These are phyloP conservation scores for Bombus ignitus DNA, from an alignment of 1,140 invertebrate species.

Conservation along the genomic window DNA sequence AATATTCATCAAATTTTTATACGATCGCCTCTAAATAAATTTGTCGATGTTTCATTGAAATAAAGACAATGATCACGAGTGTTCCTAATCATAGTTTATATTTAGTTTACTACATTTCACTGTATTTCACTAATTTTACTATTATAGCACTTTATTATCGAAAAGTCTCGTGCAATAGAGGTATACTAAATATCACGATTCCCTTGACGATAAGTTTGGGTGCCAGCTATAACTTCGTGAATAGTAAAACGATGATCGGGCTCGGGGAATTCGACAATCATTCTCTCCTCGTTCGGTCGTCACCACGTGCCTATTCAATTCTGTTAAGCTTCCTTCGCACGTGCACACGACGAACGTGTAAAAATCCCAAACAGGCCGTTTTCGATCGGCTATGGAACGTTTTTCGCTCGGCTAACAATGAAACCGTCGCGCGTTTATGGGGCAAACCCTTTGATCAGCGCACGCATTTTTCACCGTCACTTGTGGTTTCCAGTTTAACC, in stretches of 20 bases:
- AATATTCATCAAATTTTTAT: too few species aligned
- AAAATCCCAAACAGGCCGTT: constrained; percentile 14
- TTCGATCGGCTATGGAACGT: background rate
- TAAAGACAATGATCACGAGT: too few species aligned
- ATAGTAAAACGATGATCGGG: background rate
- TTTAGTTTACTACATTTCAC: too few species aligned
- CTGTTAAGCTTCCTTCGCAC: constrained; percentile 10
- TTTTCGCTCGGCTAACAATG: constrained; percentile 10
- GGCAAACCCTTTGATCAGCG: constrained; percentile 4
- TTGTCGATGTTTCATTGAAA: too few species aligned
- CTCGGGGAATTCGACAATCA: background rate
- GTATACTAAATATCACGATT: background rate
- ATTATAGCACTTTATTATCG: background rate
- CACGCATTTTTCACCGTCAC: constrained; percentile 10
- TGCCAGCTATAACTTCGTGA: background rate
- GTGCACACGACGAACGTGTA: constrained; percentile 14
- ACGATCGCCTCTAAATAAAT: too few species aligned
- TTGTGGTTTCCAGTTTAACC: background rate
- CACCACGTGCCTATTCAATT: constrained; percentile 19
- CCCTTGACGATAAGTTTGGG: background rate
- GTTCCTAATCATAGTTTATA: too few species aligned
- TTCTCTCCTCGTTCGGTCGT: constrained; percentile 8
- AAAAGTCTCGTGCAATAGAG: background rate
- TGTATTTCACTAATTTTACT: too few species aligned
- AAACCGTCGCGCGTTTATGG: background rate